Conservation (phyloP, 2,797 vertebrate species). For the Cottoperca gobio region DNA sequence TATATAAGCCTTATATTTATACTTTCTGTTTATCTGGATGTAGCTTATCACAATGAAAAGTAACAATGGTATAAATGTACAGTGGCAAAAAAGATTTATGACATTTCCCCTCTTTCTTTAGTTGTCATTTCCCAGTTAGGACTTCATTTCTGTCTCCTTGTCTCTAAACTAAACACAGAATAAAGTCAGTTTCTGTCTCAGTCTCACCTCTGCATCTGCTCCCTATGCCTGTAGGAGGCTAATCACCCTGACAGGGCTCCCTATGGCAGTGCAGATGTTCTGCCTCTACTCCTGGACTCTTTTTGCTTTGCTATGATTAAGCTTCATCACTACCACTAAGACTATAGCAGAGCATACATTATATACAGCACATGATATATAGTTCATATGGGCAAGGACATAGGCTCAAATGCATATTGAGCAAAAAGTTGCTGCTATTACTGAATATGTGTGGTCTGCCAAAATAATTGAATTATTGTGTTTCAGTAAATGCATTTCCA, state of each 20-base stretch:
- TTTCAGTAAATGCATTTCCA: background rate
- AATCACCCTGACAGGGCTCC: slow-evolving; percentile 41
- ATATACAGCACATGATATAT: background rate
- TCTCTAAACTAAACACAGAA: slow-evolving; percentile 20
- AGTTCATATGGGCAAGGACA: background rate
- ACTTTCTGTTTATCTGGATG: background rate
- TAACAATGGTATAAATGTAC: background rate
- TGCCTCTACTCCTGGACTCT: background rate
- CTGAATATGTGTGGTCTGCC: background rate
- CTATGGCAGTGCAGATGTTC: slow-evolving; percentile 23
- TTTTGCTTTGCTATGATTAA: background rate
- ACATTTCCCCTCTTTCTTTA: slow-evolving; percentile 19
- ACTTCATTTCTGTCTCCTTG: slow-evolving; percentile 49
- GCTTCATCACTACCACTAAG: background rate
- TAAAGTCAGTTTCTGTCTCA: slow-evolving; percentile 17
- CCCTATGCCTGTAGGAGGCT: background rate
- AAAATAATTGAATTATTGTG: background rate
- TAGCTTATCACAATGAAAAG: background rate
- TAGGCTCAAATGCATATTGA: background rate
- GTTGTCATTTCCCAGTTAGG: slow-evolving; percentile 6
- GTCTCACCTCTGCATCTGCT: slow-evolving; percentile 36
- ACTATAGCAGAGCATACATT: background rate
- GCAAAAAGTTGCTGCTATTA: background rate
- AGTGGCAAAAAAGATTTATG: slow-evolving; percentile 1
- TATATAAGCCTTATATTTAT: slow-evolving; percentile 2